Evolutionary conservation across 2,113 vertebrate species (phyloP).

Genomic region (Chaenogobius annularis): DNA sequence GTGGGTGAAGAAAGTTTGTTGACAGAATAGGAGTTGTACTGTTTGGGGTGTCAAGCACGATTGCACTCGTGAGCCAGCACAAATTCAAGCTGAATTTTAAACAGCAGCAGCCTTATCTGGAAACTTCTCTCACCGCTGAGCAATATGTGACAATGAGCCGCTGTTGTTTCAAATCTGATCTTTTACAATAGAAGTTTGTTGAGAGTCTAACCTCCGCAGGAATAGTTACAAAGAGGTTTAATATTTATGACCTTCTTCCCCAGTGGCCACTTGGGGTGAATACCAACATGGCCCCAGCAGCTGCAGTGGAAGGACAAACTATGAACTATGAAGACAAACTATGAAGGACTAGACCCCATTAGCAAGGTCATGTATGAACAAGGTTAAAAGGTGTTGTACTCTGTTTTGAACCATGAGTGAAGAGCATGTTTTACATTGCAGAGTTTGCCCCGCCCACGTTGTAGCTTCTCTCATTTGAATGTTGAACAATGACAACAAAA

Average conservation of each 20-base stretch:
- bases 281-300: background rate
- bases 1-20: constrained; percentile 32
- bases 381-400: background rate
- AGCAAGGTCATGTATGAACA: background rate
- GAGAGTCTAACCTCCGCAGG: background rate
- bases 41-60: constrained; percentile 27
- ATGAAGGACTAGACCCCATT: background rate
- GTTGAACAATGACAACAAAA: background rate
- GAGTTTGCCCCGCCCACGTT: background rate
- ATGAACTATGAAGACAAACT: background rate
- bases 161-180: background rate
- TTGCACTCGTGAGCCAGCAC: constrained; percentile 3
- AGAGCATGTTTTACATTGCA: background rate
- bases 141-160: background rate
- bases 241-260: background rate
- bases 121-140: background rate
- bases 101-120: background rate
- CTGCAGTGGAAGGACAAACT: background rate
- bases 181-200: constrained; percentile 2
- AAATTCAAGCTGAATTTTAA: constrained; percentile 8
- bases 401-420: background rate
- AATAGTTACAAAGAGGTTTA: background rate
- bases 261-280: background rate
- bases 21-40: constrained; percentile 26
- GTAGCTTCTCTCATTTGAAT: background rate